Evolutionary conservation across 2,113 vertebrate genomes (phyloP).

Genomic region (Thinocorus orbignyianus): DNA sequence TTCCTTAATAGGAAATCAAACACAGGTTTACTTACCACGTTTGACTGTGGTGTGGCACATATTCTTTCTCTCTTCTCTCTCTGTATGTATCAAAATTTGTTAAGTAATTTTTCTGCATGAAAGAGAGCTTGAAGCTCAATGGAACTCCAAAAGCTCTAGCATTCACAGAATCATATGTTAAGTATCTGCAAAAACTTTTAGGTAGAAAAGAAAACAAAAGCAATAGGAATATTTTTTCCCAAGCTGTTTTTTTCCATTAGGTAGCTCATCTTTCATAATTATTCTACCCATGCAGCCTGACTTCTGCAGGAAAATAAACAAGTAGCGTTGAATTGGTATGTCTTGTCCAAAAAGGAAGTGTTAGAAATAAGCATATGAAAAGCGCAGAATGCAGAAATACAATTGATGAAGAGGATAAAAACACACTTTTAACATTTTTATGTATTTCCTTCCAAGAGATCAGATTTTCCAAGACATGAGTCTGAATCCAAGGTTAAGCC

Average conservation of each 20-base stretch:
- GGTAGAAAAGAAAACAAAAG: constrained; percentile 17
- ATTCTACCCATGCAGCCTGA: background rate
- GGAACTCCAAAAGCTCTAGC: background rate
- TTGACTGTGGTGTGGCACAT: background rate
- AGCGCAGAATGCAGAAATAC: background rate
- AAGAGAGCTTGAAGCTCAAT: background rate
- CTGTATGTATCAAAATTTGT: background rate
- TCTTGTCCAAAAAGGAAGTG: background rate
- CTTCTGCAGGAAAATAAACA: background rate
- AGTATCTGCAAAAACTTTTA: constrained; percentile 5
- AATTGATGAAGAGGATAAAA: background rate
- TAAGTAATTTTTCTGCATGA: background rate
- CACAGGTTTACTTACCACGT: background rate
- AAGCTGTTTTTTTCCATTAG: background rate
- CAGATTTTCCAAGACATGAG: background rate
- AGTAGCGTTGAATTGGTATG: background rate
- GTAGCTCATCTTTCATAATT: background rate
- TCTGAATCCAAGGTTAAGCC: background rate
- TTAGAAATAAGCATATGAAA: background rate
- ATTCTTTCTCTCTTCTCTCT: background rate
- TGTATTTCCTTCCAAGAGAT: background rate
- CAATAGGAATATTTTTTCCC: background rate
- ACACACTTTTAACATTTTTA: background rate
- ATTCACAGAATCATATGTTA: constrained; percentile 3
- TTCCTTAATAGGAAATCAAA: background rate